Base-by-base conservation (phyloP, 2,888 invertebrate species). In the Pyrocoelia pectoralis region DNA sequence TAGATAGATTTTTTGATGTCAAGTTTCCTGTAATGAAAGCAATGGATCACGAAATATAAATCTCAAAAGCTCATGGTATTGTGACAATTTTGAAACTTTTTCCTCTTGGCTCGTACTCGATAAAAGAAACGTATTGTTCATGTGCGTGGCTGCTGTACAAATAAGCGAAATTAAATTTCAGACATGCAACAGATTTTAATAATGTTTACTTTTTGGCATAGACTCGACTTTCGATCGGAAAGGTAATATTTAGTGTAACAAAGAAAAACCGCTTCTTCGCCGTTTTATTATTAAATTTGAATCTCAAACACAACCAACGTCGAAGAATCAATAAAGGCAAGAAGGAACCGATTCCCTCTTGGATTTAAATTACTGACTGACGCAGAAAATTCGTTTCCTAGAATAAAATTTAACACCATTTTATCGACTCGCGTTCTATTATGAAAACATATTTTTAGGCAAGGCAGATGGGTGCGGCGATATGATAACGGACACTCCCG, bases 401-500 rank as follows among this genome's bases (percentile, higher is more conserved):
- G 38, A 17, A 3, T 6, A 60, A 33, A 53, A 52, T 53, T 59
- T 24, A 38, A 43, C 46, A 50, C 51, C 51, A 18, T 56, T 43
- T 61, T 41, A 33, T 56, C 41, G 43, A 49, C 48, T 46, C 48
- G 54, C 55, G 14, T 10, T 49, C 43, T 53, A 29, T 49, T 55
- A 55, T 64, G 55, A 54, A 58, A 46, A 12, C 29, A 19, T 24
- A 46, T 56, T 51, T 60, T 55, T 55, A 58, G 60, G 63, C 49
- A 58, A 17, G 63, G 63, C 58, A 54, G 53, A 33, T 63, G 51
- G 61, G 57, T 50, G 62, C 57, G 57, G 54, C 41, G 63, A 59
- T 64, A 59, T 56, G 56, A 60, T 59, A 59, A 56, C 55, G 51
- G 58, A 41, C 63, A 33, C 33, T 33, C 64, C 59, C 41, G 50